A percentile compares a stretch with the other conserved stretches of the same genome.
phyloP scores from a whole-genome alignment of 2,888 invertebrate species.

The Alloscopus bannaensis region DNA sequence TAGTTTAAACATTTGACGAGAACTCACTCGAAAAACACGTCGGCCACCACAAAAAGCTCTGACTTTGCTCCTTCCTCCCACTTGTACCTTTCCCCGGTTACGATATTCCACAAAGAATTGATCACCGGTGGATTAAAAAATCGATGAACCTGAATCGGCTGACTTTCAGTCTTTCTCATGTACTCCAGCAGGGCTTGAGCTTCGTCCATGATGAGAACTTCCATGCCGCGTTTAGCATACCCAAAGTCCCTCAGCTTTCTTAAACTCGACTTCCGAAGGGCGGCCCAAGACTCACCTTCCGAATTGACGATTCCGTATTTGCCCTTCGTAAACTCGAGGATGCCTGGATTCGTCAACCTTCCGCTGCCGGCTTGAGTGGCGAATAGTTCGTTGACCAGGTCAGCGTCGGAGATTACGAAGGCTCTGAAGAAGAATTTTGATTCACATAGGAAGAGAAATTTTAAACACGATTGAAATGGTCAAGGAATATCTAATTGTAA shows the following conservation, averaged over 20 bases:
- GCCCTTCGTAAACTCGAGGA: slow-evolving; percentile 23
- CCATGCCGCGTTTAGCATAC: slow-evolving; percentile 48
- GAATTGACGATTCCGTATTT: slow-evolving; percentile 37
- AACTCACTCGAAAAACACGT: too few species aligned
- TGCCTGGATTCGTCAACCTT: slow-evolving; percentile 22
- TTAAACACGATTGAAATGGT: too few species aligned
- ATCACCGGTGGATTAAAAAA: slow-evolving; percentile 33
- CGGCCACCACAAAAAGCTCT: too few species aligned
- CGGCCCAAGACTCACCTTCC: slow-evolving; percentile 51
- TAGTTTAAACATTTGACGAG: too few species aligned
- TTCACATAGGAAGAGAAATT: too few species aligned
- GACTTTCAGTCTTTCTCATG: slow-evolving; percentile 28
- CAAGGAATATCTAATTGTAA: too few species aligned
- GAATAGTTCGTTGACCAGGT: slow-evolving; percentile 38
- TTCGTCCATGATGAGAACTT: slow-evolving; percentile 49
- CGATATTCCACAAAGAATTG: slow-evolving; percentile 30
- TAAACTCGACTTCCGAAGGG: slow-evolving; percentile 35
- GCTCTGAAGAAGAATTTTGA: slow-evolving; percentile 11
- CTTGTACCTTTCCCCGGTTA: slow-evolving; percentile 21
- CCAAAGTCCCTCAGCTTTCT: slow-evolving; percentile 53
- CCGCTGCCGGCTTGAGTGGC: slow-evolving; percentile 16
- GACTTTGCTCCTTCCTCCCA: too few species aligned
- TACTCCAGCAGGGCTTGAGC: slow-evolving; percentile 19
- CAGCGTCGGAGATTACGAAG: slow-evolving; percentile 35
- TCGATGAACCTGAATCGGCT: slow-evolving; percentile 27